These are phyloP conservation scores for Papilio xuthus DNA, from an alignment of 1,140 invertebrate genomes.

Conservation along the genomic window DNA sequence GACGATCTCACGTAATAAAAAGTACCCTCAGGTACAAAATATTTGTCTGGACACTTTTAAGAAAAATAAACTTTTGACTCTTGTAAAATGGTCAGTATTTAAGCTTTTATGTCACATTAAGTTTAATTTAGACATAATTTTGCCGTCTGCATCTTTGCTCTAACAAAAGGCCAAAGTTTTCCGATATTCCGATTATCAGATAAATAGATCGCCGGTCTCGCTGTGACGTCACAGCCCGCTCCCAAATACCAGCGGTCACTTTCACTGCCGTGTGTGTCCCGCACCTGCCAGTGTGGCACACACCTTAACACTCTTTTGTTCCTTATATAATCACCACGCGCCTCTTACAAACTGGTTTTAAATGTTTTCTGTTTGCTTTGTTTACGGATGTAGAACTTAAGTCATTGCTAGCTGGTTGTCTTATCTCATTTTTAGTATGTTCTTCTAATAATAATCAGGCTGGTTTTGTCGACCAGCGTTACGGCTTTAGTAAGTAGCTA, in stretches of 20 bases:
- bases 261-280: slow-evolving; percentile 58
- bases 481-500: too few species aligned
- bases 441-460: too few species aligned
- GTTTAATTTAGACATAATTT: too few species aligned
- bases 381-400: not conserved
- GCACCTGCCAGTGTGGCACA: slow-evolving; percentile 48
- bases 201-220: slow-evolving; percentile 10
- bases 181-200: not conserved
- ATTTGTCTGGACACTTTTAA: too few species aligned
- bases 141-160: not conserved
- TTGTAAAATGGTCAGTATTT: too few species aligned
- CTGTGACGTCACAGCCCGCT: slow-evolving; percentile 70
- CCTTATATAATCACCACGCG: slow-evolving; percentile 47
- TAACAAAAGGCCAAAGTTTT: not conserved
- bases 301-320: slow-evolving; percentile 46
- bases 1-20: too few species aligned
- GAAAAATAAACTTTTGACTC: too few species aligned
- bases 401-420: not conserved
- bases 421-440: not conserved
- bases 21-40: too few species aligned
- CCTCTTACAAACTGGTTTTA: slow-evolving; percentile 40
- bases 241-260: slow-evolving; percentile 72
- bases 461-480: too few species aligned
- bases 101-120: too few species aligned
- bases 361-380: not conserved